Percentiles rank a stretch among this genome's conserved stretches.
phyloP scores from a whole-genome alignment of 2,888 invertebrate genomes.

The Lacanobia wlatinum region DNA sequence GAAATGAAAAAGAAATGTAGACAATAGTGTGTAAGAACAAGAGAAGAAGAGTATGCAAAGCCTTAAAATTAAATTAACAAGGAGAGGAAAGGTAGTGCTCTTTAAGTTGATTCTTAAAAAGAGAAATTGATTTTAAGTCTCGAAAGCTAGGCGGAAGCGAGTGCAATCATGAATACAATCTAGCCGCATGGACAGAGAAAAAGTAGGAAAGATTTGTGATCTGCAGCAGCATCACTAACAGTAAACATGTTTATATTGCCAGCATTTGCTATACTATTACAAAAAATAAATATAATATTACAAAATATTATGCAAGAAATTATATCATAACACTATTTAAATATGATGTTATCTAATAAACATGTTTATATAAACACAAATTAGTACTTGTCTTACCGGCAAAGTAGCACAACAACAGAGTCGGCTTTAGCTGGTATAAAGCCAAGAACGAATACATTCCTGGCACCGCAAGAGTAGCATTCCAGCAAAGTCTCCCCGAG shows the following conservation, averaged over 20 bases:
- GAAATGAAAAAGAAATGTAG: too few relatives aligned
- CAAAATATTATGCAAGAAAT: slow-evolving; percentile 35
- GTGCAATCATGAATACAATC: too few relatives aligned
- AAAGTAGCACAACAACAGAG: slow-evolving; percentile 98
- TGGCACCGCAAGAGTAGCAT: slow-evolving; percentile 99
- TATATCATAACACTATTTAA: slow-evolving; percentile 14
- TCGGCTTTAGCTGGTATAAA: slow-evolving; percentile 99
- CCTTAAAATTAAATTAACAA: too few relatives aligned
- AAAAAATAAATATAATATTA: neutral
- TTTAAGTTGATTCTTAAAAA: too few relatives aligned
- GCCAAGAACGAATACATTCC: slow-evolving; percentile 99
- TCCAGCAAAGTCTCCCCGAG: slow-evolving; percentile 99
- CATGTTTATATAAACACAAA: slow-evolving; percentile 8
- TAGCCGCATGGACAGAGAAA: too few relatives aligned
- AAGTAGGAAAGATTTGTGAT: too few relatives aligned
- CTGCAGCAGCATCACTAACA: too few relatives aligned
- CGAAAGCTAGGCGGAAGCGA: too few relatives aligned
- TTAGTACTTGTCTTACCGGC: slow-evolving; percentile 91
- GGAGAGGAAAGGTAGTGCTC: too few relatives aligned
- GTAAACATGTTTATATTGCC: neutral
- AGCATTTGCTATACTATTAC: slow-evolving; percentile 4
- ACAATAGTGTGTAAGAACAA: too few relatives aligned
- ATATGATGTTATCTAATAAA: slow-evolving; percentile 5
- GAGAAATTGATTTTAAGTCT: too few relatives aligned
- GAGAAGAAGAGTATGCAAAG: too few relatives aligned